Conservation (phyloP, 2,113 vertebrate species). For the Archilochus colubris region DNA sequence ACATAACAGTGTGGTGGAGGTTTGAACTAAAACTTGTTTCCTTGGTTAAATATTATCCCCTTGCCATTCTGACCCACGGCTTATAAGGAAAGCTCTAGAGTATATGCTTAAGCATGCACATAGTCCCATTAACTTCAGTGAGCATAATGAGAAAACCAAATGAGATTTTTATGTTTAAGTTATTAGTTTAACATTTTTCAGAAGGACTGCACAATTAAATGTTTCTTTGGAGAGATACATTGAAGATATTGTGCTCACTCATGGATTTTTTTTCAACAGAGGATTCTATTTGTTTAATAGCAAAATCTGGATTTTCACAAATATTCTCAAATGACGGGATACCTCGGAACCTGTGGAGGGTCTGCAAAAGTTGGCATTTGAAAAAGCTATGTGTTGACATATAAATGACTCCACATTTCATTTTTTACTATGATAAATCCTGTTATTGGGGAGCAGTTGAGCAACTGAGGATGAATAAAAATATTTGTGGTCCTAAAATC, state of each 20-base stretch:
- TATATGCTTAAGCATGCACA: background rate
- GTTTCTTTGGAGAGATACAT: background rate
- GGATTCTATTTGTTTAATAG: background rate
- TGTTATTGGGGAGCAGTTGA: background rate
- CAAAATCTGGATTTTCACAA: background rate
- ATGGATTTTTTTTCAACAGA: background rate
- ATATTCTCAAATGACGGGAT: background rate
- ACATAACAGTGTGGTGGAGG: background rate
- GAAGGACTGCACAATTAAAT: background rate
- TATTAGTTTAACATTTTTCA: background rate
- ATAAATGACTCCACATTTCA: background rate
- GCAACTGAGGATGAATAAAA: background rate
- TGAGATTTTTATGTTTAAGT: background rate
- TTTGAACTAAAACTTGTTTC: conserved; percentile 20
- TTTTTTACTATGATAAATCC: background rate
- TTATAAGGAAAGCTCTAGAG: conserved; percentile 18
- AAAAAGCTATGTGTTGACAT: background rate
- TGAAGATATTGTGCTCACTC: background rate
- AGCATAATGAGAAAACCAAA: conserved; percentile 28
- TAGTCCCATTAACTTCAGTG: background rate
- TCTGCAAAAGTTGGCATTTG: background rate
- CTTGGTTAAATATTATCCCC: conserved; percentile 42
- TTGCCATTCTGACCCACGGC: background rate
- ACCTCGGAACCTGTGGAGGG: background rate
- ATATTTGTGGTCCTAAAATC: background rate